These are phyloP conservation scores for Nebria ingens DNA, from an alignment of 1,140 invertebrate genomes.

Conservation along the genomic window DNA sequence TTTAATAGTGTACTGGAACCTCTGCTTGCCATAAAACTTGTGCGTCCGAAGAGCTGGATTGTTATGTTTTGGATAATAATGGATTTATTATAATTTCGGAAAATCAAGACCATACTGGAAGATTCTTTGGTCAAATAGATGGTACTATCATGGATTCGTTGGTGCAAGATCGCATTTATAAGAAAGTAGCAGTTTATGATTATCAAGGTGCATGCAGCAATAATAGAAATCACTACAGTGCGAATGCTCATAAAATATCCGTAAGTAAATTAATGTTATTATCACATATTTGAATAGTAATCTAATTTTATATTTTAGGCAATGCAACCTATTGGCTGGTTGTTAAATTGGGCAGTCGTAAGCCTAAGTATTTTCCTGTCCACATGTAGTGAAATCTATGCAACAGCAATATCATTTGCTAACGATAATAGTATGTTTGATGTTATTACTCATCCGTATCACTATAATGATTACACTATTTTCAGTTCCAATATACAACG, in stretches of 20 bases:
- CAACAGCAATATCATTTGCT: slow-evolving; percentile 29
- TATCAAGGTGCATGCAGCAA: slow-evolving; percentile 82
- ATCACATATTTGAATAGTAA: not conserved
- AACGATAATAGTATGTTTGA: slow-evolving; percentile 31
- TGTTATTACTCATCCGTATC: not conserved
- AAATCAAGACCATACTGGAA: slow-evolving; percentile 67
- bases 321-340: slow-evolving; percentile 38
- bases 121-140: slow-evolving; percentile 88
- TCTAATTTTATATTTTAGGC: slow-evolving; percentile 31
- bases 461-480: not conserved
- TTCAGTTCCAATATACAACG: slow-evolving; percentile 24
- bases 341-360: slow-evolving; percentile 37
- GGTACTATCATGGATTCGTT: slow-evolving; percentile 91
- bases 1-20: slow-evolving; percentile 54
- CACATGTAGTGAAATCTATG: slow-evolving; percentile 30
- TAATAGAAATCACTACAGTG: slow-evolving; percentile 57
- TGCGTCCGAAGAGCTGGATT: slow-evolving; percentile 75
- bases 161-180: slow-evolving; percentile 82
- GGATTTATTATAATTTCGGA: slow-evolving; percentile 90
- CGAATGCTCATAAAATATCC: slow-evolving; percentile 39
- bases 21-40: slow-evolving; percentile 70
- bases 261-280: slow-evolving; percentile 25
- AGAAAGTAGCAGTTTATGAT: slow-evolving; percentile 73
- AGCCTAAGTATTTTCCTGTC: slow-evolving; percentile 37
- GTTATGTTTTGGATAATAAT: slow-evolving; percentile 86